Evolutionary conservation across 1,140 invertebrate species (phyloP).

Genomic region (Camponotus pennsylvanicus): DNA sequence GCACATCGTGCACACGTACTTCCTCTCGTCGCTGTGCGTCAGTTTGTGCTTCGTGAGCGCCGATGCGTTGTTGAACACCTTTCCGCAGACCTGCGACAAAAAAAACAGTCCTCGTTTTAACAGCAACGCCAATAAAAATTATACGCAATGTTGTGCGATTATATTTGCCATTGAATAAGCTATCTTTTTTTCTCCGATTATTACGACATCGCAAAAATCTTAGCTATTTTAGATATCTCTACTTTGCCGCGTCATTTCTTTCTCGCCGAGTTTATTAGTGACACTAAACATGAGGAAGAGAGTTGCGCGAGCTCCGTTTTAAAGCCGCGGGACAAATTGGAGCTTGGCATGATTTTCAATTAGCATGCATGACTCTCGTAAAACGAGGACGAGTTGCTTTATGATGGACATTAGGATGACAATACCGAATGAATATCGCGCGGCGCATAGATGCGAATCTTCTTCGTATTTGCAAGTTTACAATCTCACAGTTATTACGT

Average conservation of each 20-base stretch:
- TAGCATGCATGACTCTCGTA: slow-evolving; percentile 72
- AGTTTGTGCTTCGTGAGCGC: slow-evolving; percentile 99
- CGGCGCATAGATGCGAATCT: not conserved
- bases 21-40: slow-evolving; percentile 98
- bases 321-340: slow-evolving; percentile 53
- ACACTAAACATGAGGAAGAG: slow-evolving; percentile 16
- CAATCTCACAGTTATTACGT: slow-evolving; percentile 18
- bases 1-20: slow-evolving; percentile 98
- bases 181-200: not conserved
- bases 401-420: slow-evolving; percentile 64
- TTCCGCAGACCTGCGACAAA: slow-evolving; percentile 93
- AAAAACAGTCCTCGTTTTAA: slow-evolving; percentile 49
- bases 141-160: not conserved
- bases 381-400: slow-evolving; percentile 64
- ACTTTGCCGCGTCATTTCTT: slow-evolving; percentile 8
- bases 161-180: not conserved
- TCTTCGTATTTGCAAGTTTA: not conserved
- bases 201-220: not conserved
- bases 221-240: not conserved
- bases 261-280: not conserved
- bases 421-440: slow-evolving; percentile 63
- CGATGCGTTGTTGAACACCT: slow-evolving; percentile 98
- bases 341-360: slow-evolving; percentile 76
- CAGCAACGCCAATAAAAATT: slow-evolving; percentile 34
- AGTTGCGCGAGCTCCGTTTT: slow-evolving; percentile 51